Conservation (phyloP, 2,888 invertebrate genomes). For the Acleris cristana region DNA sequence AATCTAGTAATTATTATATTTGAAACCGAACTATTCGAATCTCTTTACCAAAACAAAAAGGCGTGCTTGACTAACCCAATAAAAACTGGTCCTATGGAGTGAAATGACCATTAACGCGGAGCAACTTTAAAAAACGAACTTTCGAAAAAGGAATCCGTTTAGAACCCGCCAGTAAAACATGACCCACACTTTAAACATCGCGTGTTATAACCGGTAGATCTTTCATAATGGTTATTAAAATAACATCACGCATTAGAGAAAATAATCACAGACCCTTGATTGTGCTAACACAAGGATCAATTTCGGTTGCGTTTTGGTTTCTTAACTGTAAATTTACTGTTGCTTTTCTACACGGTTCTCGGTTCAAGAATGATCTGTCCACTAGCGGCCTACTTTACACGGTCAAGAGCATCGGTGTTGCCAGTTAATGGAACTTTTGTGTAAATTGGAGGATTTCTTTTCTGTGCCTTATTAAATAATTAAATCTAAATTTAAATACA, state of each 20-base stretch:
- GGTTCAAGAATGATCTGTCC: slow-evolving; percentile 53
- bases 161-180: slow-evolving; percentile 40
- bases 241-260: slow-evolving; percentile 18
- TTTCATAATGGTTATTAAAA: slow-evolving; percentile 39
- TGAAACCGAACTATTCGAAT: no score
- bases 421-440: slow-evolving; percentile 47
- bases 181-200: slow-evolving; percentile 18
- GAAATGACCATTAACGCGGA: slow-evolving; percentile 25
- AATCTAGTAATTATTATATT: no score
- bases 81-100: slow-evolving; percentile 30
- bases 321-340: slow-evolving; percentile 37
- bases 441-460: slow-evolving; percentile 36
- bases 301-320: slow-evolving; percentile 39
- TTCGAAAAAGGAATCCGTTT: slow-evolving; percentile 52
- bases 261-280: slow-evolving; percentile 30
- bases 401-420: slow-evolving; percentile 74
- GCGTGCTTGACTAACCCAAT: slow-evolving; percentile 20
- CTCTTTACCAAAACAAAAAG: neutral
- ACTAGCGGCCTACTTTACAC: slow-evolving; percentile 74
- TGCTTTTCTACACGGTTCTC: slow-evolving; percentile 47
- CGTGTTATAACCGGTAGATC: slow-evolving; percentile 40
- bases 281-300: slow-evolving; percentile 44
- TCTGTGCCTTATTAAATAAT: no score
- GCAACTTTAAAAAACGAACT: slow-evolving; percentile 40
- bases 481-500: no score